Conservation (phyloP, 2,113 vertebrate genomes). For the Anoplopoma fimbria region DNA sequence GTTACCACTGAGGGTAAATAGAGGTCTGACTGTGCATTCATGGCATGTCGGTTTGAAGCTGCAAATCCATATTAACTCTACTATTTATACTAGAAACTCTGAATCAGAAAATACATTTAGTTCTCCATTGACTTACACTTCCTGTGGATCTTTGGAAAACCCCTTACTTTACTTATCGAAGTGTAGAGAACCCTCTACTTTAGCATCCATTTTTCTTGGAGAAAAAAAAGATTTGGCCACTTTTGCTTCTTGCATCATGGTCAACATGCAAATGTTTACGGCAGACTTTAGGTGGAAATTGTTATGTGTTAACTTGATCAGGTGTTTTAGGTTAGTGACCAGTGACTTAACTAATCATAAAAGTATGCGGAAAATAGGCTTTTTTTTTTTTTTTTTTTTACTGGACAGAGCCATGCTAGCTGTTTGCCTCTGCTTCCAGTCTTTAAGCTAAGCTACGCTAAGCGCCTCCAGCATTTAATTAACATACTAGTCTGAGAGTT, state of each 20-base stretch:
- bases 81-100: neutral
- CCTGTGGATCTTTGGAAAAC: neutral
- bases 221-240: neutral
- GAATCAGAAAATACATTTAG: neutral
- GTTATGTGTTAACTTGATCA: neutral
- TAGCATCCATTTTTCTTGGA: neutral
- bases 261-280: neutral
- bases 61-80: neutral
- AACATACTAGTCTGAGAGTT: neutral
- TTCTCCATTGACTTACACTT: neutral
- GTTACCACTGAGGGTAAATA: too few relatives aligned
- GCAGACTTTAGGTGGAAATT: neutral
- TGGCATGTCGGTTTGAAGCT: conserved; percentile 2
- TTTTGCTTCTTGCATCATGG: neutral
- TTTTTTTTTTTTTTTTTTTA: neutral
- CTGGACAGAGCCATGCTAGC: neutral
- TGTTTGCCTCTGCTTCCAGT: neutral
- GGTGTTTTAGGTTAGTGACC: neutral
- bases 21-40: conserved; percentile 2
- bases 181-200: neutral
- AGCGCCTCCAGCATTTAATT: neutral
- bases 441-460: neutral
- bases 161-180: neutral
- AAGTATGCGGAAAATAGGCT: neutral
- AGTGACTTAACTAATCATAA: neutral